phyloP scores from a whole-genome alignment of 92 coral and sea anemone genomes.

The Parazoanthus darwini region DNA sequence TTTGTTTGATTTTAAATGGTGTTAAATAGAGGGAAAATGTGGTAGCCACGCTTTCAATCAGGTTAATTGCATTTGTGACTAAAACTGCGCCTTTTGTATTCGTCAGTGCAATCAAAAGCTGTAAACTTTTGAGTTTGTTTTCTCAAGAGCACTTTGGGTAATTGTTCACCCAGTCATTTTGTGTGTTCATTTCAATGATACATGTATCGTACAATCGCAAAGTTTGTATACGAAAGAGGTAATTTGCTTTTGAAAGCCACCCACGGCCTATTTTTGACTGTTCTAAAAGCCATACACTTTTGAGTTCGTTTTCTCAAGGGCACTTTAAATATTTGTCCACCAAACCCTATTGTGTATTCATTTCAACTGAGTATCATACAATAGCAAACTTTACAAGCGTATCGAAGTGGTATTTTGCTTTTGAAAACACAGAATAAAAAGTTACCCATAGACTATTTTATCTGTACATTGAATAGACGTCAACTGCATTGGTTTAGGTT shows the following conservation, averaged over 20 bases:
- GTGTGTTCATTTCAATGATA: too few relatives aligned
- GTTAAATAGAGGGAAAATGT: not conserved
- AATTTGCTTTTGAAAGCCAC: too few relatives aligned
- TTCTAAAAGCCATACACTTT: not conserved
- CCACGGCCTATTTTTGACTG: too few relatives aligned
- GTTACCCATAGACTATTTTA: not conserved
- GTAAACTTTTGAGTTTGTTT: not conserved
- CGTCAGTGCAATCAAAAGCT: too few relatives aligned
- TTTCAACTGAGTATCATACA: not conserved
- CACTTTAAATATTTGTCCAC: not conserved
- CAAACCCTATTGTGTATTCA: too few relatives aligned
- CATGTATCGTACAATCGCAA: too few relatives aligned
- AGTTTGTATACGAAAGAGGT: too few relatives aligned
- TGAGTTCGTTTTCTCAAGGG: not conserved
- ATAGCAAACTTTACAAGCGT: too few relatives aligned
- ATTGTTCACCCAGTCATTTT: too few relatives aligned
- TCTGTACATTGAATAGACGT: not conserved
- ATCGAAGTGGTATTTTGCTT: too few relatives aligned
- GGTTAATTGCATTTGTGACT: not conserved
- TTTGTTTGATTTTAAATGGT: conserved; percentile 1
- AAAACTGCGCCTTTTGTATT: not conserved
- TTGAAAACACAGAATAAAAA: too few relatives aligned
- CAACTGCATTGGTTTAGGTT: not conserved
- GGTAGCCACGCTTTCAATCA: not conserved
- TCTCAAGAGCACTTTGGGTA: not conserved